A percentile compares a stretch with the other conserved stretches of the same genome.
Evolutionary conservation across 2,113 vertebrate species (phyloP).

Genomic region (Okapia johnstoni): DNA sequence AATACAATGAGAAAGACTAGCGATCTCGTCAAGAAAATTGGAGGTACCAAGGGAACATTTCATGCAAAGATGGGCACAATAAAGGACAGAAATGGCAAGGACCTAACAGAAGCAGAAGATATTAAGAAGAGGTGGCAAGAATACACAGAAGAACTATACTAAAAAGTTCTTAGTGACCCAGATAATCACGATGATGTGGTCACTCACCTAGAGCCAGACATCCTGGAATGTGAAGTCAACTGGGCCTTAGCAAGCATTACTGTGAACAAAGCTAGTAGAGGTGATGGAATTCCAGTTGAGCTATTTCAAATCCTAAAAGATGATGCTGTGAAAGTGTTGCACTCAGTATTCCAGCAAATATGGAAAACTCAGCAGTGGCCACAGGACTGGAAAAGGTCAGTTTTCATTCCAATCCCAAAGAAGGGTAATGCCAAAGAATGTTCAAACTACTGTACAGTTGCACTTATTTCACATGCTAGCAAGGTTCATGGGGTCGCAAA

Average conservation of each 20-base stretch:
- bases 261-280: neutral
- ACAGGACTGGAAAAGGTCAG: neutral
- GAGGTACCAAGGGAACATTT: neutral
- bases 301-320: neutral
- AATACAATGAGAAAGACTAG: neutral
- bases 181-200: neutral
- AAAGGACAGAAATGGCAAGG: neutral
- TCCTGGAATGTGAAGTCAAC: neutral
- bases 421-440: neutral
- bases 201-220: neutral
- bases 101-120: neutral
- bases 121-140: neutral
- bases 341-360: neutral
- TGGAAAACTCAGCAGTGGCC: neutral
- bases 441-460: neutral
- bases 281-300: neutral
- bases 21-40: neutral
- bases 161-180: neutral
- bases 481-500: neutral
- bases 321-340: neutral
- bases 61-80: neutral
- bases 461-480: neutral
- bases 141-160: neutral
- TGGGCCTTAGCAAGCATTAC: neutral
- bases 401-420: neutral